Conservation (phyloP, 2,113 vertebrate genomes). For the Neogobius melanostomus region DNA sequence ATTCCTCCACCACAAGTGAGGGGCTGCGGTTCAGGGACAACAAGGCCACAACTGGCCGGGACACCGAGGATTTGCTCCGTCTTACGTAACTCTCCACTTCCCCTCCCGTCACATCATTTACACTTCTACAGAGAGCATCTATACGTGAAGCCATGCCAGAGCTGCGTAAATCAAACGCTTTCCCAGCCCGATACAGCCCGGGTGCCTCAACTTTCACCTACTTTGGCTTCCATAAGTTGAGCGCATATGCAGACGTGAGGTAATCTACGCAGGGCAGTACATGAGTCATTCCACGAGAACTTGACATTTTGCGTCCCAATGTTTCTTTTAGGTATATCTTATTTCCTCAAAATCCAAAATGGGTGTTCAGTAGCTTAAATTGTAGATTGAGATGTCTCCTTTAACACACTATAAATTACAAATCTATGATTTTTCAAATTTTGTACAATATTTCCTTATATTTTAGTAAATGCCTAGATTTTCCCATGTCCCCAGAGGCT, state of each 20-base stretch:
- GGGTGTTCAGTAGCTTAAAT: too few relatives aligned
- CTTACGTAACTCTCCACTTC: slow-evolving; percentile 42
- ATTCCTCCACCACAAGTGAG: slow-evolving; percentile 61
- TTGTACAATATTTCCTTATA: too few relatives aligned
- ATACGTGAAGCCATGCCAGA: slow-evolving; percentile 25
- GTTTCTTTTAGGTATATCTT: too few relatives aligned
- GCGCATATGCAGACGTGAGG: too few relatives aligned
- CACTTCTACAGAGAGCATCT: neutral
- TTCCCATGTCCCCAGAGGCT: too few relatives aligned
- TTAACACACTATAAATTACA: too few relatives aligned
- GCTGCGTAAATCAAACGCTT: slow-evolving; percentile 28
- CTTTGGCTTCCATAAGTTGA: neutral
- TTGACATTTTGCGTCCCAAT: too few relatives aligned
- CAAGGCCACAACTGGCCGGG: slow-evolving; percentile 53
- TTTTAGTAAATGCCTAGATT: too few relatives aligned
- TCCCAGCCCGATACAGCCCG: neutral
- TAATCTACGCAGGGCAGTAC: neutral
- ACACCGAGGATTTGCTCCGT: slow-evolving; percentile 52
- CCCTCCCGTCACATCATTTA: slow-evolving; percentile 10
- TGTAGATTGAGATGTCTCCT: too few relatives aligned
- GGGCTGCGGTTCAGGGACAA: slow-evolving; percentile 45
- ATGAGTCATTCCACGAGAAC: too few relatives aligned
- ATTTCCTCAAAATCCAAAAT: too few relatives aligned
- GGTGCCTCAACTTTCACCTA: neutral
- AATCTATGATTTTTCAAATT: too few relatives aligned